Conservation (phyloP, 2,888 invertebrate genomes). For the Limnephilus lunatus region DNA sequence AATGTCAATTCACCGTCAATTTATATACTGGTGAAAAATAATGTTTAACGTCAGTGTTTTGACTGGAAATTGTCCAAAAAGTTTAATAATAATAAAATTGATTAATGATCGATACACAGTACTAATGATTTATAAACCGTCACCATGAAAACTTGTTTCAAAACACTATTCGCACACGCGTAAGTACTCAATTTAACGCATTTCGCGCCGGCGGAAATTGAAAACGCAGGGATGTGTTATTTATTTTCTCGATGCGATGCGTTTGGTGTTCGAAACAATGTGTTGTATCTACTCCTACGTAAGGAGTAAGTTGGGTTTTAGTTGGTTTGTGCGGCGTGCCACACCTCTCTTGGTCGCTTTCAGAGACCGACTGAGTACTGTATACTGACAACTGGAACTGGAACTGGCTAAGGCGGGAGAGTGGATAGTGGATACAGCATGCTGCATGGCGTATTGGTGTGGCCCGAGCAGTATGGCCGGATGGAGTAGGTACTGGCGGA, state of each 20-base stretch:
- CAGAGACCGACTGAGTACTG: conserved; percentile 10
- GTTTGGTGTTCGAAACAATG: conserved; percentile 14
- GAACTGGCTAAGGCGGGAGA: background rate
- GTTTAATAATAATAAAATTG: background rate
- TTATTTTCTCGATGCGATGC: background rate
- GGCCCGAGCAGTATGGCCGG: background rate
- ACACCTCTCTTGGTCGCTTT: conserved; percentile 19
- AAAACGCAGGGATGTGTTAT: background rate
- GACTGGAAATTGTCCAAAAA: background rate
- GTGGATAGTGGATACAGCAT: background rate
- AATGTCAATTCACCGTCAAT: conserved; percentile 17
- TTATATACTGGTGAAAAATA: background rate
- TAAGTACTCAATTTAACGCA: background rate
- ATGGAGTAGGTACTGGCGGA: conserved; percentile 15
- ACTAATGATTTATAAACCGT: conserved; percentile 3
- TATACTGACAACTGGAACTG: background rate
- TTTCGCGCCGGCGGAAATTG: conserved; percentile 19
- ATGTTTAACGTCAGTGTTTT: background rate
- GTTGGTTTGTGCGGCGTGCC: background rate
- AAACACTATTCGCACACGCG: conserved; percentile 1
- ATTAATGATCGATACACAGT: background rate
- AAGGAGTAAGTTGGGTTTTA: background rate
- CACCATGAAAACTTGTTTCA: conserved; percentile 23
- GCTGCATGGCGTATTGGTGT: background rate
- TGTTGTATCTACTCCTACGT: background rate